Evolutionary conservation across 2,797 vertebrate species (phyloP).

Genomic region (Heteromormyrus szaboi): DNA sequence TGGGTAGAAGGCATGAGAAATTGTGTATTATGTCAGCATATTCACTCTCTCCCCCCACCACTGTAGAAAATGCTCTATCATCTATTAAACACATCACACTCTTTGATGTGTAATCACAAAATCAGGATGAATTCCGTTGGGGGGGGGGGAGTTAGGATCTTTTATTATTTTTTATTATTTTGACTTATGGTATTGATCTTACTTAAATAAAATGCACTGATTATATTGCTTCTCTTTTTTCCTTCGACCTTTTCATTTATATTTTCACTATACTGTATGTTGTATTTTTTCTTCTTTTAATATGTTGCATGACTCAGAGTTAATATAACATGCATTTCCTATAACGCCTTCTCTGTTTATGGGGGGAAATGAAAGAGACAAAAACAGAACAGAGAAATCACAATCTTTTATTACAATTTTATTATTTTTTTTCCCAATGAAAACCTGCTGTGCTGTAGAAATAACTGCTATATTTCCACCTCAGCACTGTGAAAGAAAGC

Average conservation of each 20-base stretch:
- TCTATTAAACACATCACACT: neutral
- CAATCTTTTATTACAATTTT: conserved; percentile 11
- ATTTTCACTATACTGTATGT: neutral
- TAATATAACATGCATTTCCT: neutral
- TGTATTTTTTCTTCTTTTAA: neutral
- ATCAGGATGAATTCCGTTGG: neutral
- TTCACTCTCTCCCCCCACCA: neutral
- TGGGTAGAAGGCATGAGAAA: neutral
- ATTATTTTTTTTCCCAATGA: neutral
- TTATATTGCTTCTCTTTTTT: neutral
- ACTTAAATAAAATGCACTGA: neutral
- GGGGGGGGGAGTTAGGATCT: neutral
- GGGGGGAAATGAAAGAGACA: neutral
- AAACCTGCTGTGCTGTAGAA: neutral
- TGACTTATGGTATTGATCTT: neutral
- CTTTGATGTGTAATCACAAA: neutral
- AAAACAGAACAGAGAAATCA: neutral
- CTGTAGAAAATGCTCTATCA: neutral
- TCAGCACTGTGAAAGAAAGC: neutral
- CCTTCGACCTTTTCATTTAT: neutral
- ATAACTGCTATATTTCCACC: neutral
- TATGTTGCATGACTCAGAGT: neutral
- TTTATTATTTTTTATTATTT: neutral
- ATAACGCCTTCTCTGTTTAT: neutral
- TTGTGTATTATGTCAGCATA: neutral